Evolutionary conservation across 2,888 invertebrate genomes (phyloP), one percentile per base, ranked within the genome.

Genomic region (Apotomis turbidana): DNA sequence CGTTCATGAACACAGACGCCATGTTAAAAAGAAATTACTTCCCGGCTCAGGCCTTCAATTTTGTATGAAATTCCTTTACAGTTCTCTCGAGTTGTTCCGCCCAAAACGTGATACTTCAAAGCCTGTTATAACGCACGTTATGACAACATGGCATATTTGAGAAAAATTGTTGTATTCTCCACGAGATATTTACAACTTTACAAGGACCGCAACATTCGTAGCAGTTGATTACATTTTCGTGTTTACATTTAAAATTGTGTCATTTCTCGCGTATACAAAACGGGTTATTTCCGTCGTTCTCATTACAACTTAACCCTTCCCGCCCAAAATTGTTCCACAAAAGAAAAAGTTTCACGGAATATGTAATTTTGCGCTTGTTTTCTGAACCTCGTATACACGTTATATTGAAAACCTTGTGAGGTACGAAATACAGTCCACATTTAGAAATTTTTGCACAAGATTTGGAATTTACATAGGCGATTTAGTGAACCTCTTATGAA

Each of bases 281-380:
- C 38, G 36, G n/a, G 38, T 58, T 58, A 58, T 58, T 58, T 58
- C n/a, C 58, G 38, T 38, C 12, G n/a, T 38, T 12, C 58, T 58
- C n/a, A 58, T 58, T 58, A 38, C 38, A 58, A 58, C 49, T 49
- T 58, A 58, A 58, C 58, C 58, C 38, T 58, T 58, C 36, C 38
- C n/a, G 58, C 58, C n/a, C 38, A 6, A 58, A 38, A 58, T 58
- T 58, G 58, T 58, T 58, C 38, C 58, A 0, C 36, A n/a, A 58
- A 57, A 58, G 58, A 58, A 58, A 58, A 58, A 38, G n/a, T 38
- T 58, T 12, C 38, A n/a, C 38, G 36, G 36, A 57, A 36, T 55
- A 58, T 38, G 58, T 58, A 38, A 58, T 38, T 38, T 38, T n/a
- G 38, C 38, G 58, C 58, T 58, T 58, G 58, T 58, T 58, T 58